These are phyloP conservation scores for Zelostemma sp. DNA, from an alignment of 1,140 invertebrate species.

Conservation along the genomic window DNA sequence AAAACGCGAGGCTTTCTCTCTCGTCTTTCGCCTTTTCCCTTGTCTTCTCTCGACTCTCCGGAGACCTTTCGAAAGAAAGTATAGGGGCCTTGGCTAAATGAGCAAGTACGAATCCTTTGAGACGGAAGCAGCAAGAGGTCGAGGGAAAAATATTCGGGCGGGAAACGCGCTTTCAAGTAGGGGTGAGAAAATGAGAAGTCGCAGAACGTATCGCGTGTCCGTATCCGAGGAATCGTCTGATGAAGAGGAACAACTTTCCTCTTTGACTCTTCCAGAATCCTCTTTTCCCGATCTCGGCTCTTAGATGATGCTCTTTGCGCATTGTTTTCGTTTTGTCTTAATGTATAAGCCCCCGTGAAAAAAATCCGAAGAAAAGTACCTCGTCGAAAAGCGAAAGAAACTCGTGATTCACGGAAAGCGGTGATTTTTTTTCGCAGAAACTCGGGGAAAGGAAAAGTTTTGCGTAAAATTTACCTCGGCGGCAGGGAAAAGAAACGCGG, in stretches of 20 bases:
- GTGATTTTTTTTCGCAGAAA: too few relatives aligned
- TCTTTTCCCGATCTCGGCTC: too few relatives aligned
- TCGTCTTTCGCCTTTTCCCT: too few relatives aligned
- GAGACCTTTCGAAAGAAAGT: slow-evolving; percentile 43
- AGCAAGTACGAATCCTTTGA: slow-evolving; percentile 65
- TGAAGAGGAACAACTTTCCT: slow-evolving; percentile 62
- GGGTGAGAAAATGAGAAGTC: slow-evolving; percentile 50
- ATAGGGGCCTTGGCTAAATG: slow-evolving; percentile 60
- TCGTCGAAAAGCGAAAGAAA: slow-evolving; percentile 2
- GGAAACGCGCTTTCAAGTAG: slow-evolving; percentile 8
- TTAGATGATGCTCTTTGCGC: too few relatives aligned
- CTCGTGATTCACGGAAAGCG: slow-evolving; percentile 18
- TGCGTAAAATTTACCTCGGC: too few relatives aligned
- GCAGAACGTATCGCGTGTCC: slow-evolving; percentile 44
- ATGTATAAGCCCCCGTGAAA: slow-evolving; percentile 10
- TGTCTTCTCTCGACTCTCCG: slow-evolving; percentile 19
- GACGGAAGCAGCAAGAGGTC: slow-evolving; percentile 55
- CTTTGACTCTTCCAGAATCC: slow-evolving; percentile 60
- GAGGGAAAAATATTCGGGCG: slow-evolving; percentile 31
- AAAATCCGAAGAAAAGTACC: slow-evolving; percentile 1
- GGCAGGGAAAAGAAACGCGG: too few relatives aligned
- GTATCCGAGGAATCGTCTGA: slow-evolving; percentile 49
- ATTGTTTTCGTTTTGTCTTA: slow-evolving; percentile 31
- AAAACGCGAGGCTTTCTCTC: slow-evolving; percentile 19
- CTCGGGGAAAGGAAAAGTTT: too few relatives aligned